A percentile compares a stretch with the other conserved stretches of the same genome.
These are phyloP conservation scores for Cyclargus thomasi DNA, from an alignment of 1,140 invertebrate species.

Conservation along the genomic window DNA sequence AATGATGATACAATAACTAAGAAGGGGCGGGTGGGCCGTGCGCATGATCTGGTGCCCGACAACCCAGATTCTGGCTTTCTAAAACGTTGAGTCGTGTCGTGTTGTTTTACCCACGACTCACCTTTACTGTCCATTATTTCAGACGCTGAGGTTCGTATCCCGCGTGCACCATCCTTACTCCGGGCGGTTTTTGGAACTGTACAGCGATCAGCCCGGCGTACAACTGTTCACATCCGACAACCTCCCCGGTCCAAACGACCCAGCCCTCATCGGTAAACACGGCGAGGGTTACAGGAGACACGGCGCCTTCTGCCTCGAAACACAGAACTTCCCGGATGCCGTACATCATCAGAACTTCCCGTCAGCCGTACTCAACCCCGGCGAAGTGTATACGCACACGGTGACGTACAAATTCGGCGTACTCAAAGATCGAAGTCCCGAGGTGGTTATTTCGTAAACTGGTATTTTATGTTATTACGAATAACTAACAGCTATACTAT, in stretches of 20 bases:
- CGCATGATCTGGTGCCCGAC: too few species aligned
- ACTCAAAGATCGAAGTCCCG: slow-evolving; percentile 24
- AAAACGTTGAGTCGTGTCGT: too few species aligned
- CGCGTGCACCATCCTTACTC: slow-evolving; percentile 80
- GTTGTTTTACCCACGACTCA: not conserved
- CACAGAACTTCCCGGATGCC: slow-evolving; percentile 94
- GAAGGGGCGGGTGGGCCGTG: too few species aligned
- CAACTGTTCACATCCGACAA: slow-evolving; percentile 93
- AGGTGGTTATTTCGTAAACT: slow-evolving; percentile 33
- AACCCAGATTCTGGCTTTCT: too few species aligned
- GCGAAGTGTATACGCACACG: slow-evolving; percentile 80
- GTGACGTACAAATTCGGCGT: slow-evolving; percentile 77
- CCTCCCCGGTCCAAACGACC: slow-evolving; percentile 76
- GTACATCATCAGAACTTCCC: slow-evolving; percentile 90
- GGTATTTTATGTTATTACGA: too few species aligned
- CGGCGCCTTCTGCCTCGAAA: slow-evolving; percentile 91
- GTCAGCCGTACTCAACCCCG: slow-evolving; percentile 82
- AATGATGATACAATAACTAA: too few species aligned
- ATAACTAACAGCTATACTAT: too few species aligned
- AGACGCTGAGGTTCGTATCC: slow-evolving; percentile 53
- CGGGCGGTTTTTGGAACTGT: slow-evolving; percentile 85
- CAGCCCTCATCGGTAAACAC: slow-evolving; percentile 80
- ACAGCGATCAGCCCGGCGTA: slow-evolving; percentile 90
- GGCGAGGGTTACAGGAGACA: slow-evolving; percentile 84
- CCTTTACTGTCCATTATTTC: slow-evolving; percentile 19